phyloP scores from a whole-genome alignment of 2,113 vertebrate genomes.

The Odocoileus virginianus region DNA sequence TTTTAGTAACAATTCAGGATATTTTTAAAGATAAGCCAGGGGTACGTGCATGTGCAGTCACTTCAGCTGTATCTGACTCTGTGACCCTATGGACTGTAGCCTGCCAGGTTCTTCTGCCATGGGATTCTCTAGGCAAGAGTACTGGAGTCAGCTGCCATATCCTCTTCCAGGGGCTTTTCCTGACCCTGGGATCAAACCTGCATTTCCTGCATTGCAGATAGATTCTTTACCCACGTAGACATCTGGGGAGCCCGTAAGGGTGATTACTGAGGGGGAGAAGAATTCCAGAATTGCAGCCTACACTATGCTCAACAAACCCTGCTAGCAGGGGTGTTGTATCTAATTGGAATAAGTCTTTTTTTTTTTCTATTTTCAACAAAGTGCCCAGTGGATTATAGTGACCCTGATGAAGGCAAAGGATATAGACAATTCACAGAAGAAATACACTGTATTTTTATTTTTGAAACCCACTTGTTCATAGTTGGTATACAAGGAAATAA shows the following conservation, averaged over 20 bases:
- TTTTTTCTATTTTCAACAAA: not conserved
- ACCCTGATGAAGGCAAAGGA: not conserved
- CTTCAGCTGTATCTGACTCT: not conserved
- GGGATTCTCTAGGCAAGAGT: not conserved
- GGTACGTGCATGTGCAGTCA: not conserved
- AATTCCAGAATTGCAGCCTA: not conserved
- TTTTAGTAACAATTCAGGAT: not conserved
- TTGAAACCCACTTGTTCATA: not conserved
- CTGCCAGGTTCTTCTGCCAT: not conserved
- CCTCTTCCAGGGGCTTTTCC: not conserved
- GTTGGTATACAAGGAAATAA: not conserved
- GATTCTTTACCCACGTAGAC: not conserved
- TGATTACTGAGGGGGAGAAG: not conserved
- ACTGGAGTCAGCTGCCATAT: not conserved
- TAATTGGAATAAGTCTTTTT: not conserved
- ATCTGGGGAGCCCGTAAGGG: not conserved
- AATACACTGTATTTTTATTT: not conserved
- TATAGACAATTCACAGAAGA: not conserved
- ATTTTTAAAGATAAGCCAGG: not conserved
- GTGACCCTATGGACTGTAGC: not conserved
- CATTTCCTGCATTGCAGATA: not conserved
- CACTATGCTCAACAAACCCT: not conserved
- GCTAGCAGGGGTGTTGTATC: not conserved
- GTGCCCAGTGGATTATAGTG: not conserved
- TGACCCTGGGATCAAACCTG: not conserved